phyloP scores from a whole-genome alignment of 2,113 vertebrate genomes.

The Rhinichthys klamathensis region DNA sequence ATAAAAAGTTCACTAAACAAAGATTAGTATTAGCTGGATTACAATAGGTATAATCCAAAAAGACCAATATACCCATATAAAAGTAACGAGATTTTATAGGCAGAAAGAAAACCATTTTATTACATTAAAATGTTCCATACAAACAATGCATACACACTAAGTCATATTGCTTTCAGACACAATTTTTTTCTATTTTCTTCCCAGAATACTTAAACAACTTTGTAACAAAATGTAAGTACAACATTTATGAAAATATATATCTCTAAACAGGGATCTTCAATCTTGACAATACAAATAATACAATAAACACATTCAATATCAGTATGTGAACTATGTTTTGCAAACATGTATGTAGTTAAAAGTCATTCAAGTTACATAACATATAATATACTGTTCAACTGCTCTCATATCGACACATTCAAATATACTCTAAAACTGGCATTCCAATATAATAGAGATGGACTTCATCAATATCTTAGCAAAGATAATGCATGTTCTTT shows the following conservation, averaged over 20 bases:
- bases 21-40: neutral
- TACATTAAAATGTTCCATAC: conserved; percentile 90
- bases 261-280: conserved; percentile 92
- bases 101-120: conserved; percentile 81
- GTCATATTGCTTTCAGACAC: conserved; percentile 92
- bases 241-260: conserved; percentile 99
- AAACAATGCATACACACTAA: conserved; percentile 99
- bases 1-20: neutral
- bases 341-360: conserved; percentile 96
- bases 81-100: conserved; percentile 60
- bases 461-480: conserved; percentile 66
- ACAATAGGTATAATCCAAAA: neutral
- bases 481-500: conserved; percentile 76
- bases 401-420: conserved; percentile 88
- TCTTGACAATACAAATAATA: conserved; percentile 99
- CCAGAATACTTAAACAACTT: conserved; percentile 91
- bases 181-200: conserved; percentile 63
- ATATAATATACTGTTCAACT: conserved; percentile 82
- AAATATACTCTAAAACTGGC: conserved; percentile 82
- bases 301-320: conserved; percentile 99
- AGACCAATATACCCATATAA: neutral
- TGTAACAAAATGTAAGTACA: conserved; percentile 99
- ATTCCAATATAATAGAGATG: conserved; percentile 76
- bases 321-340: conserved; percentile 89
- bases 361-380: conserved; percentile 97